These are phyloP conservation scores for Dendrolimus houi DNA, from an alignment of 2,888 invertebrate species.

Conservation along the genomic window DNA sequence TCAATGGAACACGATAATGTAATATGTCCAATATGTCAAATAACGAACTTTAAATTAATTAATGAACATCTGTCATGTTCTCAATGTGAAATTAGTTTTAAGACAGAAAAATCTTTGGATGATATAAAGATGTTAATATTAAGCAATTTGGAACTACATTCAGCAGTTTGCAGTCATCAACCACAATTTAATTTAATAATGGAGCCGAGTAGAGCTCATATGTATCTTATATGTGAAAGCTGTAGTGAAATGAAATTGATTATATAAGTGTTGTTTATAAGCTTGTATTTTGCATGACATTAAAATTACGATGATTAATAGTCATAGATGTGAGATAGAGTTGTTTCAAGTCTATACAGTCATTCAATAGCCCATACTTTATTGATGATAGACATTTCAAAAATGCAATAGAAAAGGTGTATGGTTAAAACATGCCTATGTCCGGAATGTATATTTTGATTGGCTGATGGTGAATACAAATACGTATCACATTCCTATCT, in stretches of 20 bases:
- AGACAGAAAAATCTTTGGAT: slow-evolving; percentile 31
- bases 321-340: no score
- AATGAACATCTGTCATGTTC: slow-evolving; percentile 33
- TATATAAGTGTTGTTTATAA: background rate
- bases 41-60: slow-evolving; percentile 36
- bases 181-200: slow-evolving; percentile 43
- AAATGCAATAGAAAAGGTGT: no score
- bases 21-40: slow-evolving; percentile 73
- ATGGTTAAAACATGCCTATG: no score
- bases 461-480: no score
- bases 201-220: slow-evolving; percentile 44
- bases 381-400: no score
- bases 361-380: no score
- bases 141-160: slow-evolving; percentile 43
- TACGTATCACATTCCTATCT: no score
- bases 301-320: no score
- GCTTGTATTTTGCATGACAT: no score
- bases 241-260: slow-evolving; percentile 48
- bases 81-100: slow-evolving; percentile 46
- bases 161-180: slow-evolving; percentile 30
- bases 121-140: slow-evolving; percentile 42
- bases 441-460: no score
- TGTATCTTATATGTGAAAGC: slow-evolving; percentile 52
- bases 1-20: slow-evolving; percentile 46
- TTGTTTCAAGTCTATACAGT: no score